Evolutionary conservation across 2,888 invertebrate species (phyloP).

Genomic region (Rotaria magnacalcarata): DNA sequence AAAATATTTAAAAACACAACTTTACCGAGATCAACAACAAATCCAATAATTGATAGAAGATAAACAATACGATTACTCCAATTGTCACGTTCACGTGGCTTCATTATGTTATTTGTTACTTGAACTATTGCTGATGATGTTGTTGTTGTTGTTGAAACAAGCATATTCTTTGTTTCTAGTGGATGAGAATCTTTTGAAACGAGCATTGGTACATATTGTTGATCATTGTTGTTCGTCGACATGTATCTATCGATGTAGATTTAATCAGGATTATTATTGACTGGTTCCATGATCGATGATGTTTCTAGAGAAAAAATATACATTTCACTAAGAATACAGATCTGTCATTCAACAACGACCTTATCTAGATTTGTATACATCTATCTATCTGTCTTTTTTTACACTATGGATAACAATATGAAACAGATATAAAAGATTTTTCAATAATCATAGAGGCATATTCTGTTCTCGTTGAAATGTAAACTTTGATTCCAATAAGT

Average conservation of each 20-base stretch:
- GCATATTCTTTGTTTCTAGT: background rate
- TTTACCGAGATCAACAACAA: slow-evolving; percentile 43
- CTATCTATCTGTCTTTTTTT: background rate
- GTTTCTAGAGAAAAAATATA: background rate
- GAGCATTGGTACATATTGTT: background rate
- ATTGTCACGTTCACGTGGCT: slow-evolving; percentile 25
- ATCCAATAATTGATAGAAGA: slow-evolving; percentile 45
- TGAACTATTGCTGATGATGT: background rate
- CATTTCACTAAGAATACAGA: background rate
- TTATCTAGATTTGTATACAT: background rate
- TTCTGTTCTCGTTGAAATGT: background rate
- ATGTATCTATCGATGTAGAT: background rate
- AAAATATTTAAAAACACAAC: background rate
- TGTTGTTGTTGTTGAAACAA: background rate
- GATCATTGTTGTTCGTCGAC: background rate
- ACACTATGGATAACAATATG: background rate
- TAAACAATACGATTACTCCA: slow-evolving; percentile 45
- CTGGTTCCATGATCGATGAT: background rate
- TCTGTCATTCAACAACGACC: background rate
- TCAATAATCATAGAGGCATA: background rate
- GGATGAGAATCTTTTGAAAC: background rate
- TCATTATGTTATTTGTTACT: background rate
- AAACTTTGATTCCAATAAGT: background rate
- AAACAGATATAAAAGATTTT: background rate
- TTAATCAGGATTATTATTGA: background rate